phyloP scores from a whole-genome alignment of 2,888 invertebrate species.

The Eremobia ochroleuca region DNA sequence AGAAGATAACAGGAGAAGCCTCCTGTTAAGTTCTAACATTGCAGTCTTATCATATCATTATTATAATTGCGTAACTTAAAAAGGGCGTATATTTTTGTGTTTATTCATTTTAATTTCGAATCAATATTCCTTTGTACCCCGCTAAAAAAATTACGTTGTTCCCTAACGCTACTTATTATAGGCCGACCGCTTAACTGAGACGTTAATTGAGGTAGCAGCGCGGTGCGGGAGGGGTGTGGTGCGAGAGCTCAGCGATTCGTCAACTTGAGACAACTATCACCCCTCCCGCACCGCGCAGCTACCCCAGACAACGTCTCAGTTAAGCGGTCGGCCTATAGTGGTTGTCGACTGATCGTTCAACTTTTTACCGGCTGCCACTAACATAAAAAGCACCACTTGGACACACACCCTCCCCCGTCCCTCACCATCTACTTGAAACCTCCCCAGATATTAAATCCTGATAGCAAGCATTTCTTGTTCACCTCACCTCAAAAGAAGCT shows the following conservation, averaged over 20 bases:
- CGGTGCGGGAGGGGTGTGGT: too few relatives aligned
- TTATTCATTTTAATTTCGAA: background rate
- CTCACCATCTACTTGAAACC: slow-evolving; percentile 22
- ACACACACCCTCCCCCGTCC: background rate
- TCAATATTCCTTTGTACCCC: background rate
- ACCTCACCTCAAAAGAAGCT: slow-evolving; percentile 27
- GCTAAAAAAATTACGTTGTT: background rate
- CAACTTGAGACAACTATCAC: too few relatives aligned
- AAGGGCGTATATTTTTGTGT: background rate
- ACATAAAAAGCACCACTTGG: slow-evolving; percentile 40
- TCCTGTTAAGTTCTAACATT: too few relatives aligned
- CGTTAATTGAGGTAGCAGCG: too few relatives aligned
- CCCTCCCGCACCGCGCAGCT: too few relatives aligned
- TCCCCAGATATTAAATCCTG: slow-evolving; percentile 49
- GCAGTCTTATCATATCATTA: too few relatives aligned
- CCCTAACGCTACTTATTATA: slow-evolving; percentile 2
- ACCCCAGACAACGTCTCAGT: too few relatives aligned
- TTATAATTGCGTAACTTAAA: background rate
- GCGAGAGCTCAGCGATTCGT: too few relatives aligned
- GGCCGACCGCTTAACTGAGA: too few relatives aligned
- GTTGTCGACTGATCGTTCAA: slow-evolving; percentile 25
- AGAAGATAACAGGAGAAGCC: background rate
- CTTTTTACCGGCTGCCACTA: slow-evolving; percentile 23
- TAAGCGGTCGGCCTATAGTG: too few relatives aligned
- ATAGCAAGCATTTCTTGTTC: slow-evolving; percentile 46